Evolutionary conservation across 2,113 vertebrate genomes (phyloP), one percentile per base, ranked within the genome.

Genomic region (Clarias batrachus): DNA sequence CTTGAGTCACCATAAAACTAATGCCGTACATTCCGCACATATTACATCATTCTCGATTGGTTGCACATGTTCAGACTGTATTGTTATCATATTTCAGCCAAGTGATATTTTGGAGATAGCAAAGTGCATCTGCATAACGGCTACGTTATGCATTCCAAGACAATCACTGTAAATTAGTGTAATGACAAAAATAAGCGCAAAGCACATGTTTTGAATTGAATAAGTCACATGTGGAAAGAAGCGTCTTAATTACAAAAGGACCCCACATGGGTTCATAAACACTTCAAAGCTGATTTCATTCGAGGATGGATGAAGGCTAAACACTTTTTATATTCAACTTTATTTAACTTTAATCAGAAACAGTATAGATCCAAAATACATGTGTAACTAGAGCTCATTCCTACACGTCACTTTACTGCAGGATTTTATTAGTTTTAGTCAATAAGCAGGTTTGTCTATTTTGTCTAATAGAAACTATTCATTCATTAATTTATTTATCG

Each of bases 241-340:
- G 82, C 54, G 85, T 86, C 86, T 90, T 89, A 89, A 90, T 90
- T 88, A 90, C 81, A 80, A 85, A 68, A 86, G 41, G 86, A 90
- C 90, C 88, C 86, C 90, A 89, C 86, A 87, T 89, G 90, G 88
- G 86, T 89, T 84, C 85, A 90, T 86, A 90, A 90, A 90, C 37
- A 76, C 85, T 88, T 90, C 84, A 87, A 89, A 90, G 86, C 52
- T 74, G 63, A 78, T 63, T 74, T 76, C 25, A 52, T 63, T 82
- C 48, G 59, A 77, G 60, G 77, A 84, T 82, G 87, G 84, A 90
- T 83, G 76, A 88, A 84, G 87, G 84, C 37, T 63, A 79, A 85
- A 82, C 82, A 74, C 59, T 33, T 70, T 86, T 37, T 81, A 80
- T 76, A 83, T 86, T 57, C 21, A 66, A 76, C 82, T 59, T 86